Evolutionary conservation across 2,888 invertebrate genomes (phyloP).

Genomic region (Pollenia griseotomentosa): DNA sequence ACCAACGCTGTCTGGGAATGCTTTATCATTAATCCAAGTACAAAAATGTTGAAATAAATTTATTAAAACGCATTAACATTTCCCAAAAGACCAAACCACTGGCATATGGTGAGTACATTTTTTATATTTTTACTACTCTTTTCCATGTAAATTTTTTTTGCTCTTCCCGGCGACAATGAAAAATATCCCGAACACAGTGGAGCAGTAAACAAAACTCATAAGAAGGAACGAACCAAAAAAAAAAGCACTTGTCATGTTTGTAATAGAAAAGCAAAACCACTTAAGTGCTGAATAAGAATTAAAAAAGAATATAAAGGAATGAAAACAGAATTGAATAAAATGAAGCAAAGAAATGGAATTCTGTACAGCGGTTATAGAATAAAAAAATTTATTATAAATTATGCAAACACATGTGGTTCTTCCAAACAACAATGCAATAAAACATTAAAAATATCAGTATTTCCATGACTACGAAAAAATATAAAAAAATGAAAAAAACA

Average conservation of each 20-base stretch:
- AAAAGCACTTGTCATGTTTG: constrained; percentile 65
- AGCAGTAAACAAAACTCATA: neutral
- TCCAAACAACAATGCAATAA: constrained; percentile 65
- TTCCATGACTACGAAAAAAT: constrained; percentile 12
- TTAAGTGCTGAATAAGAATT: constrained; percentile 63
- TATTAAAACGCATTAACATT: constrained; percentile 62
- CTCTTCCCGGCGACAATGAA: constrained; percentile 39
- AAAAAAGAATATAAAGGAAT: constrained; percentile 32
- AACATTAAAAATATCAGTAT: constrained; percentile 66
- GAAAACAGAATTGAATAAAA: constrained; percentile 31
- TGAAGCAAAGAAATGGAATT: constrained; percentile 41
- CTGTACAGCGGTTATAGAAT: constrained; percentile 22
- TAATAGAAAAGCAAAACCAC: constrained; percentile 70
- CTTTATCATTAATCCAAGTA: constrained; percentile 17
- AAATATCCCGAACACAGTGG: neutral
- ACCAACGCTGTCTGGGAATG: constrained; percentile 20
- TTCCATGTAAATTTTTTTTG: constrained; percentile 17
- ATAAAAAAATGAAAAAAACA: neutral
- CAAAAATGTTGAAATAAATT: constrained; percentile 41
- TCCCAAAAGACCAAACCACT: neutral
- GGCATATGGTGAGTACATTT: neutral
- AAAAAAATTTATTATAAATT: constrained; percentile 63
- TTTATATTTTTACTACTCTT: constrained; percentile 14
- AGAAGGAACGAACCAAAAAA: constrained; percentile 23
- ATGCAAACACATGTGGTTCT: constrained; percentile 72